Conservation (phyloP, 2,113 vertebrate species). For the Corythornis madagascariensis region DNA sequence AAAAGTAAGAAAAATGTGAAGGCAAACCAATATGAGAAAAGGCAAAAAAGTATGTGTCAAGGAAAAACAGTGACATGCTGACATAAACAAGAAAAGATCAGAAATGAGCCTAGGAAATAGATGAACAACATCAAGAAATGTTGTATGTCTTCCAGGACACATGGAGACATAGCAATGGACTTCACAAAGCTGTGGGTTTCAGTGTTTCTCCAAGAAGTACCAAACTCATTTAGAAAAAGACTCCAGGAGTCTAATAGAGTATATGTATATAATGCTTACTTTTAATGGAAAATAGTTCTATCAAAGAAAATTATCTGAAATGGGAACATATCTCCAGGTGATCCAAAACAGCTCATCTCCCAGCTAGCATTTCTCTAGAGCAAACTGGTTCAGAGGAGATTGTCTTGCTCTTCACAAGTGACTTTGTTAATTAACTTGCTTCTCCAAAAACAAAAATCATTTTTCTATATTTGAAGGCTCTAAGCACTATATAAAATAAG, state of each 20-base stretch:
- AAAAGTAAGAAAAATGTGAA: background rate
- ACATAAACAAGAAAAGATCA: background rate
- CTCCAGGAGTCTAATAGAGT: background rate
- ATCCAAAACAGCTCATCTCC: background rate
- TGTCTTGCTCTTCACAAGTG: background rate
- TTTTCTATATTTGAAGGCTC: background rate
- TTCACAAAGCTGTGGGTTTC: background rate
- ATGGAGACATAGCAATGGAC: background rate
- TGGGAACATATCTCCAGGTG: background rate
- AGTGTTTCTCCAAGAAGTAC: background rate
- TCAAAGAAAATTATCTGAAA: conserved; percentile 5
- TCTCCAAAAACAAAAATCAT: background rate
- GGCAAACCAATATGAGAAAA: background rate
- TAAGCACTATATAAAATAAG: background rate
- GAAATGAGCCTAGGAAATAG: background rate
- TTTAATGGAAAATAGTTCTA: background rate
- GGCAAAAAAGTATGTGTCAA: background rate
- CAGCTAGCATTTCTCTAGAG: background rate
- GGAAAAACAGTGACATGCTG: background rate
- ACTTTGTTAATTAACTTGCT: conserved; percentile 21
- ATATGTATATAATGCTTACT: background rate
- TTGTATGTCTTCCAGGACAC: background rate
- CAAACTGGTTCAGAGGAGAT: background rate
- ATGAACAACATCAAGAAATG: background rate
- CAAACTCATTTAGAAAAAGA: background rate